Base-by-base conservation (phyloP, 53 echinoderm and acorn worm species). In the Hippasteria phrygiana region DNA sequence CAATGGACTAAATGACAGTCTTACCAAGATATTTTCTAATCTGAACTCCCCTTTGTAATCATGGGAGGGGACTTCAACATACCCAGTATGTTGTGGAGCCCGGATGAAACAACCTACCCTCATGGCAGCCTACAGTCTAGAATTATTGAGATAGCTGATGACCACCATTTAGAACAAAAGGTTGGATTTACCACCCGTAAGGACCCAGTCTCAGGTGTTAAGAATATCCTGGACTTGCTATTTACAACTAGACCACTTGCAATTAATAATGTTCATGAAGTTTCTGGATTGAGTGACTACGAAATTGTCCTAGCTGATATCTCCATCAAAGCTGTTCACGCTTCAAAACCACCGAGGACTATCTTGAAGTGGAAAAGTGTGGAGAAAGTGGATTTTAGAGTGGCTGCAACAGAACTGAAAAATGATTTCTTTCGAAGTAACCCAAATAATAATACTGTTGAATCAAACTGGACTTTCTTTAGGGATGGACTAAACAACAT, bases 1-100 rank as follows among this genome's bases (percentile, higher is more conserved):
- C 8, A 48, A 48, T 48, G 48, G 48, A 48, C 48, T 48, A 48
- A 48, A 48, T 48, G 87, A 87, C 29, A 69, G 87, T 22, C 53
- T 71, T 1, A 41, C 35, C 9, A 87, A 71, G 69, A 24, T 87
- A n/a, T 45, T 41, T 14, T 41, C 28, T 7, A 27, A 42, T 26
- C 14, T 87, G 29, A 87, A 87, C 43, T 55, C 87, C 38, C 87
- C 87, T 87, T 87, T 87, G 45, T 87, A 26, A 45, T 87, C 13
- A 9, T 87, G 48, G 87, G 87, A 43, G 87, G 87, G 5, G 87
- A 87, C 41, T 87, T 87, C 54, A 87, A 87, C 53, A 87, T 87
- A 43, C 87, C 87, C 27, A 50, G 71, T 73, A 87, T 87, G 87
- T 24, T 12, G 0, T 87, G 87, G 87, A 29, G 55, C 47, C 51